A percentile compares a stretch with the other conserved stretches of the same genome.
phyloP scores from a whole-genome alignment of 53 echinoderm and acorn worm genomes.

The Paracentrotus lividus region DNA sequence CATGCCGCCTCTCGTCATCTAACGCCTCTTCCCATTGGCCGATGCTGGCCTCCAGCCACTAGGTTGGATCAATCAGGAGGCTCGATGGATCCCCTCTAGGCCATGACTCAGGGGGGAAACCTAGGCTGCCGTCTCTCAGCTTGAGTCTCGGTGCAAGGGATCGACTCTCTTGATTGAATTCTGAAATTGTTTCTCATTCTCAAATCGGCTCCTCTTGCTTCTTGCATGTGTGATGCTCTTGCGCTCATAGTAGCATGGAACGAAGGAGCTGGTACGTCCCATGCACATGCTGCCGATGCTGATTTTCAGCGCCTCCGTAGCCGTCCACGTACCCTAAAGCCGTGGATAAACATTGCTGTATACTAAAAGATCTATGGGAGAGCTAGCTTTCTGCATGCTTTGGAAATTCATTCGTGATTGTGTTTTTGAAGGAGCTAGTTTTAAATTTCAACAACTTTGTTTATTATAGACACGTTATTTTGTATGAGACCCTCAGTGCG shows the following conservation, averaged over 20 bases:
- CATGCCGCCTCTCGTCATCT: slow-evolving; percentile 10
- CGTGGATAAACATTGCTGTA: slow-evolving; percentile 48
- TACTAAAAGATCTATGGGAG: slow-evolving; percentile 6
- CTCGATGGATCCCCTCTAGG: slow-evolving; percentile 45
- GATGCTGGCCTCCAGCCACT: not conserved
- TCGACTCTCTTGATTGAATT: slow-evolving; percentile 66
- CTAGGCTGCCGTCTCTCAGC: slow-evolving; percentile 40
- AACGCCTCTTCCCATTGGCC: slow-evolving; percentile 58
- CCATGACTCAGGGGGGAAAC: slow-evolving; percentile 67
- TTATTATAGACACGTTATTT: no score
- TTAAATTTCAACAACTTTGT: not conserved
- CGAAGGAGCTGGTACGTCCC: not conserved
- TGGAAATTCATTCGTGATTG: slow-evolving; percentile 10
- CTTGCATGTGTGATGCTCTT: slow-evolving; percentile 3
- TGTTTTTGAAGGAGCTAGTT: not conserved
- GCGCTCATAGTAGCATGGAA: not conserved
- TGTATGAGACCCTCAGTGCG: no score
- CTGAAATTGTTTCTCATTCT: slow-evolving; percentile 73
- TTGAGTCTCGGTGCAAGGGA: slow-evolving; percentile 51
- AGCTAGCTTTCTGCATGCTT: slow-evolving; percentile 18
- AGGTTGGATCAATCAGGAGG: slow-evolving; percentile 44
- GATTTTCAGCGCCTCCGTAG: slow-evolving; percentile 8
- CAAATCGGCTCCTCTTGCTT: not conserved
- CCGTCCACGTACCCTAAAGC: slow-evolving; percentile 48
- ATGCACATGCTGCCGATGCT: slow-evolving; percentile 25